Conservation (phyloP, 92 coral and sea anemone species). For the Montipora capitata region DNA sequence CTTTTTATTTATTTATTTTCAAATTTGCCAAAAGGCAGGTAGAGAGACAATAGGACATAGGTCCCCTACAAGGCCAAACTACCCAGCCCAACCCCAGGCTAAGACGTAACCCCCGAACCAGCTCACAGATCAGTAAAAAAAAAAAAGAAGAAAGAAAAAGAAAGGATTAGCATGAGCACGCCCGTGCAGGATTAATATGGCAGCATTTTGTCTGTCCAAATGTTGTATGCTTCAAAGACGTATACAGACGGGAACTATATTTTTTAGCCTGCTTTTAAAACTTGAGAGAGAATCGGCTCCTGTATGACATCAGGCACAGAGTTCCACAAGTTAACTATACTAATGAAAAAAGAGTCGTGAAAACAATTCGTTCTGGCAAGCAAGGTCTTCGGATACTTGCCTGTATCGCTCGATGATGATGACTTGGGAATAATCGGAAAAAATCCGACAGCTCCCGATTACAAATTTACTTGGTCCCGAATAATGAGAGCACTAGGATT, state of each 20-base stretch:
- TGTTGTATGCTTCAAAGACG: not conserved
- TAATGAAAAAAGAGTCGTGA: not conserved
- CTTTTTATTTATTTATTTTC: too few species aligned
- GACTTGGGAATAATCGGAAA: too few species aligned
- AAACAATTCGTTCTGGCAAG: not conserved
- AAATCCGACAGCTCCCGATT: too few species aligned
- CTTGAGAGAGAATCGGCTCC: conserved; percentile 4
- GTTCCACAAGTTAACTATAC: conserved; percentile 1
- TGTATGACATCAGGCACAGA: not conserved
- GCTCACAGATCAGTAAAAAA: too few species aligned
- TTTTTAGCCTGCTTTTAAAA: not conserved
- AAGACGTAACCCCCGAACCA: too few species aligned
- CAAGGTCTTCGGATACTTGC: not conserved
- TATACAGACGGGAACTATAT: not conserved
- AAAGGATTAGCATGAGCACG: not conserved
- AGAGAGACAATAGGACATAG: too few species aligned
- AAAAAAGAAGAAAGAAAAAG: not conserved
- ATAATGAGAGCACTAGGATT: too few species aligned
- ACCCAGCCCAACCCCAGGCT: too few species aligned
- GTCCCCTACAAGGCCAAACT: too few species aligned
- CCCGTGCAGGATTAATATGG: not conserved
- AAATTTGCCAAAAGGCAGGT: too few species aligned
- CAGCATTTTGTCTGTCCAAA: not conserved
- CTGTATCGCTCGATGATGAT: too few species aligned
- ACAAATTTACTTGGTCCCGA: too few species aligned